A percentile compares a stretch with the other conserved stretches of the same genome.
Evolutionary conservation across 2,888 invertebrate species (phyloP).

Genomic region (Lithophane ornitopus): DNA sequence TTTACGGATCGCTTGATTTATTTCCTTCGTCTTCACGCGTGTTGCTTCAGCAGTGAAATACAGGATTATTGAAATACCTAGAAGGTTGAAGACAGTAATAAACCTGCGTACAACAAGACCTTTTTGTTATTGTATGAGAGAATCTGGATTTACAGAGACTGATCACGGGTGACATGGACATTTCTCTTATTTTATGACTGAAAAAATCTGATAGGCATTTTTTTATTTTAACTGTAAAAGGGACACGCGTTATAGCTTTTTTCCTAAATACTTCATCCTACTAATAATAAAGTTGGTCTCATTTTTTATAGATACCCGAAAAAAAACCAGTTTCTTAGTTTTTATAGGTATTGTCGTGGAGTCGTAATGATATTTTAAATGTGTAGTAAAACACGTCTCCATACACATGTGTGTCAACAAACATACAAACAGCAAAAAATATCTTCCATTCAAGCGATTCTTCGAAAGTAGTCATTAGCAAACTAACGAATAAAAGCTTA

Average conservation of each 20-base stretch:
- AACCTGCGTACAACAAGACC: constrained; percentile 13
- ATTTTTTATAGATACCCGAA: neutral
- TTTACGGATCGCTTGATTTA: constrained; percentile 28
- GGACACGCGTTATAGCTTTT: neutral
- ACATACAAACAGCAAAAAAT: constrained; percentile 22
- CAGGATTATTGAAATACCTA: constrained; percentile 27
- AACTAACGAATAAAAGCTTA: neutral
- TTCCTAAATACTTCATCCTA: neutral
- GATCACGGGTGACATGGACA: too few relatives aligned
- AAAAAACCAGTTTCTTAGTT: constrained; percentile 8
- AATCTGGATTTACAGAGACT: neutral
- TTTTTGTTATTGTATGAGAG: constrained; percentile 27
- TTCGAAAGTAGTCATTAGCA: constrained; percentile 14
- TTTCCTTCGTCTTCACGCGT: constrained; percentile 5
- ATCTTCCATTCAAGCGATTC: constrained; percentile 4
- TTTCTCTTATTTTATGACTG: neutral
- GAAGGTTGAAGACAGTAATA: constrained; percentile 29
- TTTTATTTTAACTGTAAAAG: neutral
- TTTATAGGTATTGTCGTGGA: neutral
- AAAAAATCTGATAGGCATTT: neutral
- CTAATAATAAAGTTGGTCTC: neutral
- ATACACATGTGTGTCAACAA: constrained; percentile 34
- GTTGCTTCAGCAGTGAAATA: constrained; percentile 21
- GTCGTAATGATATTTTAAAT: constrained; percentile 28
- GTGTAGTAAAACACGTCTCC: constrained; percentile 13